Conservation (phyloP, 2,888 invertebrate species). For the Acanthacorydalis orientalis region DNA sequence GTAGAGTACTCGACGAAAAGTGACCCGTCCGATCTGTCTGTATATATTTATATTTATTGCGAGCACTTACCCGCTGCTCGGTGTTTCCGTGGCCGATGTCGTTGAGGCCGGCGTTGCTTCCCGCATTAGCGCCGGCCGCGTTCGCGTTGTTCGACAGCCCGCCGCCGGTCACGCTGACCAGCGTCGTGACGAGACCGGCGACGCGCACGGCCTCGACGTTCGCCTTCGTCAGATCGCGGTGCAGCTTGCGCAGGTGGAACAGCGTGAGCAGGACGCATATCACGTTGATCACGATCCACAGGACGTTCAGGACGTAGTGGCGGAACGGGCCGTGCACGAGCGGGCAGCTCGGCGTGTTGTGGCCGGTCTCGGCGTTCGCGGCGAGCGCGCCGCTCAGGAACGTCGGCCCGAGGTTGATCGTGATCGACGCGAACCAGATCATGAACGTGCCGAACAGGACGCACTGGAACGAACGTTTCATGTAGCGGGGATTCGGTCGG, state of each 20-base stretch:
- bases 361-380: conserved; percentile 58
- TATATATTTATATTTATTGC: too few species aligned
- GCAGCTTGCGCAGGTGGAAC: conserved; percentile 67
- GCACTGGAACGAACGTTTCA: too few species aligned
- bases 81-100: not conserved
- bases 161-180: conserved; percentile 62
- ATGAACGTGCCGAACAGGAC: conserved; percentile 81
- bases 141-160: not conserved
- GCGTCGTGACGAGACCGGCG: conserved; percentile 65
- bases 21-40: too few species aligned
- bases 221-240: conserved; percentile 65
- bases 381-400: conserved; percentile 71
- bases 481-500: too few species aligned
- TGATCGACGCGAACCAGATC: conserved; percentile 86
- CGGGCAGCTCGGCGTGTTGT: conserved; percentile 70
- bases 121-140: not conserved
- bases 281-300: conserved; percentile 79
- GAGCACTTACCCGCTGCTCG: not conserved
- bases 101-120: not conserved
- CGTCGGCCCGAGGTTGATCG: conserved; percentile 78
- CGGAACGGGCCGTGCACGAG: conserved; percentile 74
- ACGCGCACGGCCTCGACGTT: conserved; percentile 72
- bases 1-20: too few species aligned
- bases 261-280: conserved; percentile 71
- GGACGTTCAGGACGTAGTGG: conserved; percentile 77